These are phyloP conservation scores for Drosophila ohnishii DNA, from an alignment of 1,140 invertebrate genomes.

Conservation along the genomic window DNA sequence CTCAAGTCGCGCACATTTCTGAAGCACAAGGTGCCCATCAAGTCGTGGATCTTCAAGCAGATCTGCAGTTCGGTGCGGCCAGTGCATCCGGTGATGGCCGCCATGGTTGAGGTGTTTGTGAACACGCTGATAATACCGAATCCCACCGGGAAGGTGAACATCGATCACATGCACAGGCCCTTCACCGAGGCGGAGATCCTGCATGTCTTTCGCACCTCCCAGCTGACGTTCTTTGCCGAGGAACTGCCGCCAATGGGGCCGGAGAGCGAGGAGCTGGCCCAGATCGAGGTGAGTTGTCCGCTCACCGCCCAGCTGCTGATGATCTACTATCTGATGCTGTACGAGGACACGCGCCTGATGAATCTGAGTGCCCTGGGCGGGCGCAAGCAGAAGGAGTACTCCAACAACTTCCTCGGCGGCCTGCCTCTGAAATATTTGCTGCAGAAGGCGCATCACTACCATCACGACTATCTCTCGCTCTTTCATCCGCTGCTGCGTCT, in stretches of 20 bases:
- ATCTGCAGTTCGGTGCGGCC: slow-evolving; percentile 93
- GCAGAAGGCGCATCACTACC: slow-evolving; percentile 95
- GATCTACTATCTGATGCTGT: slow-evolving; percentile 95
- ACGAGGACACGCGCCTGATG: slow-evolving; percentile 94
- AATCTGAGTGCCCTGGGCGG: slow-evolving; percentile 90
- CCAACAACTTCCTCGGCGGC: slow-evolving; percentile 93
- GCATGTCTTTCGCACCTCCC: slow-evolving; percentile 91
- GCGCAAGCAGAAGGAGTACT: slow-evolving; percentile 93
- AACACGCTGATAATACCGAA: slow-evolving; percentile 94
- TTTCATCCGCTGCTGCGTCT: slow-evolving; percentile 93
- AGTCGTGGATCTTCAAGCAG: slow-evolving; percentile 97
- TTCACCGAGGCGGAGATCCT: slow-evolving; percentile 95
- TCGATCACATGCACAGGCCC: slow-evolving; percentile 93
- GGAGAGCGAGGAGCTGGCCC: slow-evolving; percentile 56
- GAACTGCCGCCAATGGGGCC: slow-evolving; percentile 83
- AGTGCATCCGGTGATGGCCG: slow-evolving; percentile 95
- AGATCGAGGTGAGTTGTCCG: slow-evolving; percentile 85
- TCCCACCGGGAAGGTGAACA: slow-evolving; percentile 82
- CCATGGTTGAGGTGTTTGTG: slow-evolving; percentile 97
- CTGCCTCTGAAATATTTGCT: slow-evolving; percentile 97
- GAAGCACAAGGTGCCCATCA: slow-evolving; percentile 97
- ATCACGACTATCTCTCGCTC: slow-evolving; percentile 93
- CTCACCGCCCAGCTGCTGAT: slow-evolving; percentile 94
- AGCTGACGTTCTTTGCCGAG: slow-evolving; percentile 84
- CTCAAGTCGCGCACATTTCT: slow-evolving; percentile 97